phyloP scores from a whole-genome alignment of 2,113 vertebrate genomes.

The Sorex araneus region DNA sequence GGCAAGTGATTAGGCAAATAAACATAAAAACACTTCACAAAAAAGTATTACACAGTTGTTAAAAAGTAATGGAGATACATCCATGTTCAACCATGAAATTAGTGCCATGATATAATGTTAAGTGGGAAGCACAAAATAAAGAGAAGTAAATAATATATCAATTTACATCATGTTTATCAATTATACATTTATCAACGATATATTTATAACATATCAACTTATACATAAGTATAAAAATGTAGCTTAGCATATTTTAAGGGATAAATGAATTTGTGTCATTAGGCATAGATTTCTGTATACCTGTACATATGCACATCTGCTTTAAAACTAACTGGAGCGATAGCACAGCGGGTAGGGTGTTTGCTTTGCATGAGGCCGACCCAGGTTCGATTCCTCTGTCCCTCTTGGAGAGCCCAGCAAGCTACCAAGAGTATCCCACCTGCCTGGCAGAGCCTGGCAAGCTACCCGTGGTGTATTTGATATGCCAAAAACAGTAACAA shows the following conservation, averaged over 20 bases:
- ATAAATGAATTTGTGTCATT: not conserved
- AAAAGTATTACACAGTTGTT: not conserved
- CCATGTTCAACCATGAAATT: not conserved
- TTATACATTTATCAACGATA: too few species aligned
- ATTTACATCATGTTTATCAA: too few species aligned
- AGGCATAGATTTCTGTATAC: not conserved
- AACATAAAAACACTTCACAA: not conserved
- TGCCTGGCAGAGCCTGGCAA: too few species aligned
- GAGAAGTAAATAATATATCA: not conserved
- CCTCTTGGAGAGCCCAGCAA: too few species aligned
- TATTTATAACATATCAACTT: too few species aligned
- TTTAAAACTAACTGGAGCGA: constrained; percentile 32
- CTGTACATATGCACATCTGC: not conserved
- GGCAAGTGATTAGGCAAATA: not conserved
- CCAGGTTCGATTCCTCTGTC: too few species aligned
- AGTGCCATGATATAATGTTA: not conserved
- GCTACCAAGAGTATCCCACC: too few species aligned
- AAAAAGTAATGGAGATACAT: not conserved
- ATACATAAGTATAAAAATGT: not conserved
- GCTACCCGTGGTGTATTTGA: too few species aligned
- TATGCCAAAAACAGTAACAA: too few species aligned
- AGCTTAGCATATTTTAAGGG: not conserved
- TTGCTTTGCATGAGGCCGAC: too few species aligned
- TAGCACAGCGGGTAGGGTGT: too few species aligned
- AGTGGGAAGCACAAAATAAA: not conserved